Evolutionary conservation across 2,888 invertebrate genomes (phyloP), one percentile per base, ranked within the genome.

Genomic region (Helobdella robusta): DNA sequence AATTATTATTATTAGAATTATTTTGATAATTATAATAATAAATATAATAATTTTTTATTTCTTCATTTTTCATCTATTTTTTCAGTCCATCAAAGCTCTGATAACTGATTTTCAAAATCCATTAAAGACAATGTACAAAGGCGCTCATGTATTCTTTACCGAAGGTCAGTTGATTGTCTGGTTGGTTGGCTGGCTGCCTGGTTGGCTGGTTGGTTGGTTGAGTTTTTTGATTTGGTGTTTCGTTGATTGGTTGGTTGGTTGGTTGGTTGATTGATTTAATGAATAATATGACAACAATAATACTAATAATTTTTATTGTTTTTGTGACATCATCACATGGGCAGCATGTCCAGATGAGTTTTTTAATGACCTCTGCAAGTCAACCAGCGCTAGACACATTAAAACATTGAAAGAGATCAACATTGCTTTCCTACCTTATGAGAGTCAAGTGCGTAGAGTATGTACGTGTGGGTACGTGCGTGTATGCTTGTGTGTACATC

Each of bases 121-220:
- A 1, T 87, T 87, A 2, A 87, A 87, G 74, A 87, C 88, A 64
- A 88, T 89, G 86, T 97, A 97, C 82, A 87, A 87, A 76, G 87
- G 86, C 71, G 97, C 95, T 18, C 98, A 99, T 82, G 92, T 98
- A 6, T 98, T 92, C 83, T 98, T 99, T 79, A 98, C 98, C 64
- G 97, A 98, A 88, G 93, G 94, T 93, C 25, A 18, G 25, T 59
- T 18, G 11, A 23, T 36, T 34, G 23, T n/a, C n/a, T n/a, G n/a
- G n/a, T n/a, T n/a, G n/a, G n/a, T n/a, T n/a, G n/a, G n/a, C n/a
- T n/a, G n/a, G n/a, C n/a, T n/a, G n/a, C n/a, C n/a, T n/a, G n/a
- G n/a, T n/a, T n/a, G n/a, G n/a, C n/a, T n/a, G n/a, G n/a, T n/a
- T n/a, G n/a, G n/a, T n/a, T n/a, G n/a, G n/a, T n/a, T n/a, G n/a